Base-by-base conservation (phyloP, 2,113 vertebrate species). In the Urocynchramus pylzowi region DNA sequence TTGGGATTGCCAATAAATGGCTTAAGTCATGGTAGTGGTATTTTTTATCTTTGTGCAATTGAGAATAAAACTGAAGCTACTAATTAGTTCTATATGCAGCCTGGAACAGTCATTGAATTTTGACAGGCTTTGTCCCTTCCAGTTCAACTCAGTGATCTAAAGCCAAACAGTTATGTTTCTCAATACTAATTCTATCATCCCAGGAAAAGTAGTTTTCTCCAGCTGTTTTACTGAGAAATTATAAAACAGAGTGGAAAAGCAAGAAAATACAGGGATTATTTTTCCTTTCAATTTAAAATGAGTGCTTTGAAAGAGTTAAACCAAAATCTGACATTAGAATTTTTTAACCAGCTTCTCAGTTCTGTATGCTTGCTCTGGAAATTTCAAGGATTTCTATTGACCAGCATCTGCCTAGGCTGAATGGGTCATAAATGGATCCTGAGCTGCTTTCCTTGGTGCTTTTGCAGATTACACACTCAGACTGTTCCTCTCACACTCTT, bases 31-130 rank as follows among this genome's bases (percentile, higher is more conserved):
- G 7, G 77, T 56, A 85, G 49, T 80, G 59, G 54, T 79, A 85
- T 95, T 91, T 93, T 89, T 82, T 61, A 74, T 88, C 86, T 92
- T 67, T 63, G 53, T 86, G 68, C 42, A 91, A 76, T 39, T 0
- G 1, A 79, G 37, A 91, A 63, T 47, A 83, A 75, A 76, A 83
- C 8, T 61, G 41, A 71, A 93, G 28, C 7, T 71, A 45, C 31
- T 87, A 89, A 91, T 91, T 91, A 56, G 70, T 83, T 93, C 90
- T 97, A 87, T 61, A 91, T 87, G 61, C 26, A 59, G 59, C 23
- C n/a, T 76, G 81, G 47, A 95, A 83, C 23, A 74, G 42, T 13
- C 31, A 80, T 10, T 63, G 73, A 61, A 67, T 54, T n/a, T 64
- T 88, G 35, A 83, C 50, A 83, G 60, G 19, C 42, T 87, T 80